Percentiles rank a stretch among this genome's conserved stretches.
phyloP scores from a whole-genome alignment of 2,113 vertebrate genomes.

The Electrona antarctica region DNA sequence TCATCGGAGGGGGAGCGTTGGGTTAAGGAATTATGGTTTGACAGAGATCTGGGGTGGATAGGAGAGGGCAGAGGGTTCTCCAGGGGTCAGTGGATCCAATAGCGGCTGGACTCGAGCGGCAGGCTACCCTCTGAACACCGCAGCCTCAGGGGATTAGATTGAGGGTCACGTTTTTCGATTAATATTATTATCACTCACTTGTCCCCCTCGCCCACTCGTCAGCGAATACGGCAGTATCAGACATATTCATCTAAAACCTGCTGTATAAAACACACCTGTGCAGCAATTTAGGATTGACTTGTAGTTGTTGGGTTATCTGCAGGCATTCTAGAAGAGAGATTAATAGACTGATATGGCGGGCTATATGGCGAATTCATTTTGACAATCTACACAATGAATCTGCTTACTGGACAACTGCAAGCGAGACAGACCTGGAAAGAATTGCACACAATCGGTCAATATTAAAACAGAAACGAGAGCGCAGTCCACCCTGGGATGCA shows the following conservation, averaged over 20 bases:
- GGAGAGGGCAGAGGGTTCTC: constrained; percentile 63
- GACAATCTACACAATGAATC: constrained; percentile 26
- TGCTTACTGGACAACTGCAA: constrained; percentile 12
- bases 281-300: constrained; percentile 30
- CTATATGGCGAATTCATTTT: constrained; percentile 24
- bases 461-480: constrained; percentile 55
- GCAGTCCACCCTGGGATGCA: constrained; percentile 49
- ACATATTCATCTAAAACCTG: constrained; percentile 50
- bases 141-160: constrained; percentile 60
- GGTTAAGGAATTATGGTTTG: constrained; percentile 73
- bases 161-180: constrained; percentile 62
- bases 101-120: constrained; percentile 54
- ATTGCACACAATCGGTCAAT: constrained; percentile 43
- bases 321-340: neutral
- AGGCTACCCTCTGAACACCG: constrained; percentile 38
- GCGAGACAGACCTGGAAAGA: constrained; percentile 33
- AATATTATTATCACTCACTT: constrained; percentile 73
- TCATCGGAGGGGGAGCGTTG: constrained; percentile 51
- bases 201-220: constrained; percentile 48
- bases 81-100: constrained; percentile 79
- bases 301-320: constrained; percentile 18
- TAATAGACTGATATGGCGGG: constrained; percentile 29
- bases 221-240: constrained; percentile 60
- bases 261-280: constrained; percentile 29
- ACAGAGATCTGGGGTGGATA: constrained; percentile 65